Evolutionary conservation across 2,113 vertebrate species (phyloP).

Genomic region (Raja brachyura): DNA sequence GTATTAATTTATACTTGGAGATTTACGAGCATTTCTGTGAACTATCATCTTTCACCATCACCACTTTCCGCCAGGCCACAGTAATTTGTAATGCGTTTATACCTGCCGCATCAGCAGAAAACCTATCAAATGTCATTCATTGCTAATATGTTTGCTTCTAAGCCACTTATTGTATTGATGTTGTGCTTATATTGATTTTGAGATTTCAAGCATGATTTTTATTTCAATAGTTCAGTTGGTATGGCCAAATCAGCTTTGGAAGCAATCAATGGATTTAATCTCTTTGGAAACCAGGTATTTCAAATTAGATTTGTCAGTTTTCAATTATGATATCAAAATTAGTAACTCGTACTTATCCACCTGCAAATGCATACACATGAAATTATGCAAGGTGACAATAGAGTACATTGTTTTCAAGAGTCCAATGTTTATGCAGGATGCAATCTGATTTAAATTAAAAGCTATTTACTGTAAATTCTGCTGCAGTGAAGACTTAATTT

Average conservation of each 20-base stretch:
- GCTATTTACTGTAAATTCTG: background rate
- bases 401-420: background rate
- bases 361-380: background rate
- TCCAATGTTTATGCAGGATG: background rate
- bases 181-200: background rate
- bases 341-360: background rate
- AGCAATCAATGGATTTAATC: slow-evolving; percentile 96
- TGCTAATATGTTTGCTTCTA: background rate
- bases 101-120: background rate
- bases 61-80: background rate
- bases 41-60: background rate
- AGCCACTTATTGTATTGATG: background rate
- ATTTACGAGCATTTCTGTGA: background rate
- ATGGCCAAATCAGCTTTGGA: slow-evolving; percentile 94
- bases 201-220: slow-evolving; percentile 38
- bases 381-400: background rate
- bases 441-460: background rate
- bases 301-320: slow-evolving; percentile 42
- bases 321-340: slow-evolving; percentile 36
- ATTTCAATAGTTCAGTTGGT: slow-evolving; percentile 75
- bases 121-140: background rate
- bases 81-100: slow-evolving; percentile 1
- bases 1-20: background rate
- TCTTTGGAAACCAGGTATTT: slow-evolving; percentile 95
- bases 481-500: background rate